Evolutionary conservation across 2,797 vertebrate species (phyloP).

Genomic region (Molothrus ater): DNA sequence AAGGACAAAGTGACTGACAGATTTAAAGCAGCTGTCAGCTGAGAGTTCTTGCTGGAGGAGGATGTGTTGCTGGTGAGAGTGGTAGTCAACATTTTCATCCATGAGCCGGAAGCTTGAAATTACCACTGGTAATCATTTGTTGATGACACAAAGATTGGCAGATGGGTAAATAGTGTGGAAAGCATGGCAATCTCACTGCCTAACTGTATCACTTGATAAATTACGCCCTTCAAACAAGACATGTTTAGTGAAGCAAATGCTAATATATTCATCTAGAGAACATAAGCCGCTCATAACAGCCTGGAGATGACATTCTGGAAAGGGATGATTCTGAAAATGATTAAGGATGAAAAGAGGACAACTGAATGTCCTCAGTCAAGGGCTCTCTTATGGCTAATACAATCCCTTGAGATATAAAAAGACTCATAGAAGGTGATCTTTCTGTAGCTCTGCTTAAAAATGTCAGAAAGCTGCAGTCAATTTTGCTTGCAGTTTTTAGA

Average conservation of each 20-base stretch:
- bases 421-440: neutral
- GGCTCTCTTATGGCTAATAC: neutral
- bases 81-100: slow-evolving; percentile 6
- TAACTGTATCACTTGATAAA: slow-evolving; percentile 22
- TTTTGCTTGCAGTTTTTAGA: neutral
- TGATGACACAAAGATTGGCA: slow-evolving; percentile 50
- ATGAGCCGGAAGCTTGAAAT: slow-evolving; percentile 1
- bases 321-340: neutral
- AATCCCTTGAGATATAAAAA: neutral
- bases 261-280: neutral
- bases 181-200: neutral
- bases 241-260: slow-evolving; percentile 8
- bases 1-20: slow-evolving; percentile 33
- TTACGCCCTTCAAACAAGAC: slow-evolving; percentile 7
- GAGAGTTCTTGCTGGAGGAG: neutral
- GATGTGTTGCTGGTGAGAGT: neutral
- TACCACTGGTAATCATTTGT: slow-evolving; percentile 5
- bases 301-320: neutral
- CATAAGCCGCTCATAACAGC: neutral
- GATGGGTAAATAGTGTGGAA: slow-evolving; percentile 3
- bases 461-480: neutral
- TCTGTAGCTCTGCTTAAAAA: neutral
- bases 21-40: slow-evolving; percentile 47
- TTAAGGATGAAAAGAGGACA: neutral
- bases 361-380: neutral